Conservation (phyloP, 1,140 invertebrate genomes). For the Camponotus floridanus region DNA sequence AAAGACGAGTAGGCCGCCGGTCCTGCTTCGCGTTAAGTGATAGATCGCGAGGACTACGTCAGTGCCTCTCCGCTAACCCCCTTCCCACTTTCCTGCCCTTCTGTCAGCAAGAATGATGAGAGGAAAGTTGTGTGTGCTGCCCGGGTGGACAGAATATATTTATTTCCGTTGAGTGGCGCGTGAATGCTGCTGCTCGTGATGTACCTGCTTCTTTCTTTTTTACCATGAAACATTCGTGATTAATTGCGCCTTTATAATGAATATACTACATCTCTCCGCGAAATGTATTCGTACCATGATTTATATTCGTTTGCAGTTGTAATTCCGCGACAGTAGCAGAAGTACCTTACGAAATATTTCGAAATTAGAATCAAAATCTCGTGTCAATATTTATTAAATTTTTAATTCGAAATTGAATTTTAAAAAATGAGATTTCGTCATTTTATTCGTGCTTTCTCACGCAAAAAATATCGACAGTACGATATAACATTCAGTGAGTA, state of each 20-base stretch:
- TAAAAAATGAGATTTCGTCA: not conserved
- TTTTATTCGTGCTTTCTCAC: not conserved
- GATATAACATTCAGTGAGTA: no score
- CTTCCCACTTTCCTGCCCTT: not conserved
- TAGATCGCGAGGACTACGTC: constrained; percentile 72
- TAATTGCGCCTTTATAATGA: constrained; percentile 53
- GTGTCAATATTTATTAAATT: not conserved
- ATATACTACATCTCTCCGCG: constrained; percentile 35
- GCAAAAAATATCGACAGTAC: not conserved
- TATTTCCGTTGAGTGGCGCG: constrained; percentile 54
- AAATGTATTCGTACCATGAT: constrained; percentile 46
- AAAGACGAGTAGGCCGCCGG: constrained; percentile 51
- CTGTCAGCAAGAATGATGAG: constrained; percentile 52
- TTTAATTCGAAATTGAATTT: not conserved
- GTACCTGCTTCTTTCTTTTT: constrained; percentile 28
- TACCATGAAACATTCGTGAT: constrained; percentile 39
- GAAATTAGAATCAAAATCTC: constrained; percentile 6
- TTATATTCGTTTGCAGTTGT: not conserved
- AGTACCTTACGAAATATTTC: constrained; percentile 6
- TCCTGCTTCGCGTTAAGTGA: constrained; percentile 65
- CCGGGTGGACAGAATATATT: constrained; percentile 58
- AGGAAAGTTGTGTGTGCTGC: constrained; percentile 48
- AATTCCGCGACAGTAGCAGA: not conserved
- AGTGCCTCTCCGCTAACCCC: constrained; percentile 15
- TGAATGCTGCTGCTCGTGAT: constrained; percentile 48